phyloP scores from a whole-genome alignment of 2,888 invertebrate genomes.

The Drosophila sordidula region DNA sequence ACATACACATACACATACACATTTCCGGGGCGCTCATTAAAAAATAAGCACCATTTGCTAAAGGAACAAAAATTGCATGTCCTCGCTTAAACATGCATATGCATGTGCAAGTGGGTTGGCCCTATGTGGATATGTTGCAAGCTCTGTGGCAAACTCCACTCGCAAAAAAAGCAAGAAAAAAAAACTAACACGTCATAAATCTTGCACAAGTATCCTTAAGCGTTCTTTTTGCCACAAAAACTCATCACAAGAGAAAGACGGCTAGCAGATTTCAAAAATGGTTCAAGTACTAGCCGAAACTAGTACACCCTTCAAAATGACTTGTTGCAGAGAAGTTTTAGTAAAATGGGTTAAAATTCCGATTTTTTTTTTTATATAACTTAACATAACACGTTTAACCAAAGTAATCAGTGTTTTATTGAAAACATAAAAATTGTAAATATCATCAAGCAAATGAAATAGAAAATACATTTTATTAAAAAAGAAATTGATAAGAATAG shows the following conservation, averaged over 20 bases:
- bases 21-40: conserved; percentile 75
- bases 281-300: neutral
- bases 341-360: too few species aligned
- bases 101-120: conserved; percentile 42
- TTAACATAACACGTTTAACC: too few species aligned
- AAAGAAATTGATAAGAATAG: too few species aligned
- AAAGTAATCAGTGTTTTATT: too few species aligned
- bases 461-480: too few species aligned
- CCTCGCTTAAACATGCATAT: conserved; percentile 68
- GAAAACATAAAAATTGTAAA: too few species aligned
- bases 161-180: conserved; percentile 37
- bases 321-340: neutral
- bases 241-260: conserved; percentile 33
- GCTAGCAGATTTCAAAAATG: neutral
- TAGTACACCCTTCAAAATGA: conserved; percentile 20
- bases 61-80: conserved; percentile 69
- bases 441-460: too few species aligned
- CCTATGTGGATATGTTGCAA: conserved; percentile 30
- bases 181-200: conserved; percentile 77
- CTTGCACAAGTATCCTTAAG: conserved; percentile 76
- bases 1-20: neutral
- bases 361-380: too few species aligned
- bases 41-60: conserved; percentile 76
- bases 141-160: conserved; percentile 59
- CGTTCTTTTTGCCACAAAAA: conserved; percentile 55